These are phyloP conservation scores for Perca schrenkii DNA, from an alignment of 2,113 vertebrate genomes.

Conservation along the genomic window DNA sequence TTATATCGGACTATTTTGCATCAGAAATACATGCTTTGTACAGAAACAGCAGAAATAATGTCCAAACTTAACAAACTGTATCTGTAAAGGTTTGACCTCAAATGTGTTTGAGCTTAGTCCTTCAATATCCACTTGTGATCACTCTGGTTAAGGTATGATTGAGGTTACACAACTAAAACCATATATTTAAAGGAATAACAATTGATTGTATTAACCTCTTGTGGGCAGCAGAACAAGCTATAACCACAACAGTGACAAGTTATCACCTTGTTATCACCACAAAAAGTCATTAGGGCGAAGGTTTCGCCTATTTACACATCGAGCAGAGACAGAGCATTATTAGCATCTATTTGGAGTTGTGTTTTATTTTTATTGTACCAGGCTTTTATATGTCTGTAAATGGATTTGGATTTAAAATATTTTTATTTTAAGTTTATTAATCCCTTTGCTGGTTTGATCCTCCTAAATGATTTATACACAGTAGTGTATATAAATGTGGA, in stretches of 20 bases:
- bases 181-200: neutral
- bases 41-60: neutral
- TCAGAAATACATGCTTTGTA: neutral
- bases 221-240: neutral
- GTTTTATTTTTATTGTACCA: neutral
- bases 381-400: conserved; percentile 5
- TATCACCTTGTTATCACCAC: neutral
- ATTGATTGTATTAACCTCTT: neutral
- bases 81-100: neutral
- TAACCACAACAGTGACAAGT: neutral
- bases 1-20: neutral
- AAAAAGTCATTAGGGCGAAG: neutral
- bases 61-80: neutral
- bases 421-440: neutral
- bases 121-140: neutral
- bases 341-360: no score
- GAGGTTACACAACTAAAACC: neutral
- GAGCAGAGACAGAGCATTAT: no score
- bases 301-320: no score
- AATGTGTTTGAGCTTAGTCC: neutral
- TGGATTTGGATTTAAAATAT: conserved; percentile 24
- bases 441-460: neutral
- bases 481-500: neutral
- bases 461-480: conserved; percentile 4
- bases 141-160: neutral